Base-by-base conservation (phyloP, 2,113 vertebrate genomes). In the Myotis lucifugus region DNA sequence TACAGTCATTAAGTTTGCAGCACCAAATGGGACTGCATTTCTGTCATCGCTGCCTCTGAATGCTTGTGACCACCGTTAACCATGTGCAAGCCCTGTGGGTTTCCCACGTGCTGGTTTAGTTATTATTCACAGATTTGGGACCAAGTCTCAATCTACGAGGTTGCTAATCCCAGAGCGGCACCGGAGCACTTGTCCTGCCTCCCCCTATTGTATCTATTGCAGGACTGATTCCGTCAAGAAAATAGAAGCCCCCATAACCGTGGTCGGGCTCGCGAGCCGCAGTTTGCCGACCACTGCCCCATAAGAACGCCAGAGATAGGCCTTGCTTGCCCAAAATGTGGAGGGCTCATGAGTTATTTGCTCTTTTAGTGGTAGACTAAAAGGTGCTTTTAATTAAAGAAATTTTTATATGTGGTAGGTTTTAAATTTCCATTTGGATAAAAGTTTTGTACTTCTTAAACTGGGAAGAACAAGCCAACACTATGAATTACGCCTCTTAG, bases 161-260 rank as follows among this genome's bases (percentile, higher is more conserved):
- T 67, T 1, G 2, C 66, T 76, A 8, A 79, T 79, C 34, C 78
- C 67, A n/a, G 0, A 37, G 40, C 9, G 13, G 10, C n/a, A 15
- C 13, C 0, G 8, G 12, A 3, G 11, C 0, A 0, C 72, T 42
- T 25, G 2, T 69, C 81, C 70, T 34, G 18, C 74, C 29, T 32
- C 21, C 56, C 6, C 23, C 2, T 82, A 6, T n/a, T 59, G 0
- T 17, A 4, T 72, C 88, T 54, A 0, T 77, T 25, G n/a, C 19
- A 29, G 61, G 46, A 74, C 23, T 66, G 17, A 29, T 37, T 4
- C 12, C 42, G 66, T 48, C 15, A 56, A 1, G 50, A 85, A 90
- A 77, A 69, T 69, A n/a, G 25, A 74, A 79, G n/a, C 23, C 42
- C 48, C 50, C 13, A 42, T 40, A 40, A 40, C 40, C 40, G 40